Evolutionary conservation across 1,140 invertebrate species (phyloP), one percentile per base, ranked within the genome.

Genomic region (Drosophila tropicalis): DNA sequence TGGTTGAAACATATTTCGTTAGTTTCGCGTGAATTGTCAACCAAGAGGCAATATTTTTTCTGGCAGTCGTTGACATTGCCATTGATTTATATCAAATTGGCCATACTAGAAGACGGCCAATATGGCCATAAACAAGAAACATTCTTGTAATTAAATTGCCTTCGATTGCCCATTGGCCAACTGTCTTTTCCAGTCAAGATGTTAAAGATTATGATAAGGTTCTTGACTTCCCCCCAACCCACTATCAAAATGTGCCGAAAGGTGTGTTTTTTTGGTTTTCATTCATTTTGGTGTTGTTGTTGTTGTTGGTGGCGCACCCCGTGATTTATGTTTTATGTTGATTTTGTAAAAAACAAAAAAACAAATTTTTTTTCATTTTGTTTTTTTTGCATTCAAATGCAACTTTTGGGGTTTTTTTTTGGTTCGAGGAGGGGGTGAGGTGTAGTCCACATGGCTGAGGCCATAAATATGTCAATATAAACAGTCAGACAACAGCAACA

Each of bases 381-480:
- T 51, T 22, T 10, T 51, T 70, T 72, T 76, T 87, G 65, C 79
- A 86, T 85, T 62, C 75, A 57, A 79, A 83, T 83, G 72, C 72
- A 67, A 66, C 36, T 22, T 41, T 56, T 32, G 29, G 9, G 39
- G 22, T 22, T 51, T 51, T 22, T 51, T 47, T 22, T 47, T 47
- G 25, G 62, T 1, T 5, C 5, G 29, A 29, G 29, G 29, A 29
- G 29, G 29, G 5, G 29, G 29, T 29, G 29, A 29, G 65, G 62
- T 6, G 62, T 6, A 36, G 55, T 62, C 51, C 47, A 41, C 63
- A 55, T 64, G 56, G 64, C 55, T 64, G 73, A 78, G 67, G 79
- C 83, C 83, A 86, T 86, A 86, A 87, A 86, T 83, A 86, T 86
- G 82, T 87, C 83, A 86, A 87, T 86, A 71, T 70, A 78, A 81